Conservation (phyloP, 53 echinoderm and acorn worm genomes). For the Antedon mediterranea region DNA sequence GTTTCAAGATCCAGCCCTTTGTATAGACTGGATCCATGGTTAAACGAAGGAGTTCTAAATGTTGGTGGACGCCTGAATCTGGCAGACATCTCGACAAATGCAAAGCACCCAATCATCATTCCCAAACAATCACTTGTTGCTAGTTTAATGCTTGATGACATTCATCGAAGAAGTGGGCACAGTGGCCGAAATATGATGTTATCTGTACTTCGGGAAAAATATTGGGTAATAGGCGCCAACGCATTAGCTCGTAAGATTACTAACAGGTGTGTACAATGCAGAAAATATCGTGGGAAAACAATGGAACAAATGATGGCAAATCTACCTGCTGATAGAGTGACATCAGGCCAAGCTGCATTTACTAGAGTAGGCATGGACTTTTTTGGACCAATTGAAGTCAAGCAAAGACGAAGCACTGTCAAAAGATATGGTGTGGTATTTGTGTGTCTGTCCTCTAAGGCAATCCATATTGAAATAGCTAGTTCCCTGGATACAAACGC, state of each 20-base stretch:
- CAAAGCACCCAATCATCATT: slow-evolving; percentile 21
- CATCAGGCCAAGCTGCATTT: not conserved
- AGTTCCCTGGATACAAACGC: not conserved
- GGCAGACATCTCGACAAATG: not conserved
- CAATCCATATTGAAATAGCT: not conserved
- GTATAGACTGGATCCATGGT: slow-evolving; percentile 18
- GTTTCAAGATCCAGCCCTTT: slow-evolving; percentile 15
- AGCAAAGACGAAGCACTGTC: not conserved
- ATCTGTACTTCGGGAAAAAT: not conserved
- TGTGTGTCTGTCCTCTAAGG: not conserved
- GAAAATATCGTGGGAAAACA: not conserved
- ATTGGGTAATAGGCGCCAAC: not conserved
- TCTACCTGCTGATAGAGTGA: not conserved
- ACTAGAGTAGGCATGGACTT: not conserved
- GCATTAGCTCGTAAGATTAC: not conserved
- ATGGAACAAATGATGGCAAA: not conserved
- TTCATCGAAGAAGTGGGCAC: slow-evolving; percentile 24
- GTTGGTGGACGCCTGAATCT: slow-evolving; percentile 11
- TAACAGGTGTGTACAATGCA: not conserved
- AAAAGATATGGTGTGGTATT: not conserved
- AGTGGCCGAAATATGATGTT: slow-evolving; percentile 25
- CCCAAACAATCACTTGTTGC: slow-evolving; percentile 17
- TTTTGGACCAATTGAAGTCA: not conserved
- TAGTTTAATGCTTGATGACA: slow-evolving; percentile 4
- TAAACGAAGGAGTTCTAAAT: slow-evolving; percentile 12